Evolutionary conservation across 2,888 invertebrate genomes (phyloP), one percentile per base, ranked within the genome.

Genomic region (Pterostichus niger): DNA sequence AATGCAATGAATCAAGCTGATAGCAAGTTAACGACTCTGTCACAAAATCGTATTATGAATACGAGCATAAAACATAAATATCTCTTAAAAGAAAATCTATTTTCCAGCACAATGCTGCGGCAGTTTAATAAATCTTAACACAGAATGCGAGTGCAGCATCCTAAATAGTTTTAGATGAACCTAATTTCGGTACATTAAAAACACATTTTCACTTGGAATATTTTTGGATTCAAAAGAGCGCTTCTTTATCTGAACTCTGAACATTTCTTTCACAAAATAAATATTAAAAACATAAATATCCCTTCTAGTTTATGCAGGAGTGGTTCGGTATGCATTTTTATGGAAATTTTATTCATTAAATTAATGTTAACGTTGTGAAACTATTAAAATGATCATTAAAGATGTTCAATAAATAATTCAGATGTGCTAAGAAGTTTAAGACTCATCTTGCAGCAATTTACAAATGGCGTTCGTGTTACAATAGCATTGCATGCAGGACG

Each of bases 81-180:
- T 44, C 40, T 44, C 17, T 15, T 68, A 68, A 44, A 71, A 44
- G 44, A 44, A 71, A 40, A 71, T 71, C 44, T 71, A 71, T 71
- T 17, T 71, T 13, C 15, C 15, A 44, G 9, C 17, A 71, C 64
- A 64, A 64, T 9, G 15, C 68, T 15, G 17, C 68, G 44, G 5
- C 40, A 24, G 15, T 44, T 44, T 71, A 71, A 71, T 71, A 71
- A 71, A 71, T 71, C 68, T 71, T 44, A 40, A 11, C 15, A 5
- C 44, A 15, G 44, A 31, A 40, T 40, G 13, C 68, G 40, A 33
- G 15, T 11, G 44, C 15, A 11, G 44, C 68, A 75, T 52, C 75
- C 52, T 75, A 75, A 75, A 75, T 75, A 75, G 75, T 75, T 75
- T 75, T 52, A 75, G 75, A 75, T 75, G 75, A 75, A 52, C 75